Base-by-base conservation (phyloP, 1,140 invertebrate species). In the Araneus ventricosus region DNA sequence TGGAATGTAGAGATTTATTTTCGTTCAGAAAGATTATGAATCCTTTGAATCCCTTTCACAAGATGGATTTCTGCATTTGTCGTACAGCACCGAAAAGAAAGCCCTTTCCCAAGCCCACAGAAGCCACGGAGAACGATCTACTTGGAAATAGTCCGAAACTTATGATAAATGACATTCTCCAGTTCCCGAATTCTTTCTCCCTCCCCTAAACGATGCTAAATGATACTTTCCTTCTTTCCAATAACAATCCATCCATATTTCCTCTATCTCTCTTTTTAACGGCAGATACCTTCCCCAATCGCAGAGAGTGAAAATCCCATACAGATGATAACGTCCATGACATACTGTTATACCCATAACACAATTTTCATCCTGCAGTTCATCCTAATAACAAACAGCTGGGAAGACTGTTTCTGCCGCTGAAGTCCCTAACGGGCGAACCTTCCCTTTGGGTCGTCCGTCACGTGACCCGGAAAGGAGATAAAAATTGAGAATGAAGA, bases 371-470 rank as follows among this genome's bases (percentile, higher is more conserved):
- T 82, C 80, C 80, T 27, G 84, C 30, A 86, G 45, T 86, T 45
- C 87, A 59, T 90, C 70, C 41, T 90, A 90, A 90, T 90, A 90
- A 90, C 67, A 79, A 90, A 79, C 88, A 90, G 37, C 88, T 90
- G 88, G 24, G 27, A 10, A 7, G 22, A 59, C 52, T 41, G 34
- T 30, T 57, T 45, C 45, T 27, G 45, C 45, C 4, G 20, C 45
- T 27, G 80, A 45, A 41, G 52, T 45, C 39, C 80, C 27, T 27
- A 84, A 3, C 24, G n/a, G 39, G 4, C 24, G 10, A 24, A 84
- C 80, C 70, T 80, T 39, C 39, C 39, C 37, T 37, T 6, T 41
- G 22, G n/a, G 80, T 84, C 37, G 34, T 88, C n/a, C 86, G 61
- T 88, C 86, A 88, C 30, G 24, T 37, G 80, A 45, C 34, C 34